phyloP scores from a whole-genome alignment of 2,888 invertebrate genomes.

The Candidula unifasciata region DNA sequence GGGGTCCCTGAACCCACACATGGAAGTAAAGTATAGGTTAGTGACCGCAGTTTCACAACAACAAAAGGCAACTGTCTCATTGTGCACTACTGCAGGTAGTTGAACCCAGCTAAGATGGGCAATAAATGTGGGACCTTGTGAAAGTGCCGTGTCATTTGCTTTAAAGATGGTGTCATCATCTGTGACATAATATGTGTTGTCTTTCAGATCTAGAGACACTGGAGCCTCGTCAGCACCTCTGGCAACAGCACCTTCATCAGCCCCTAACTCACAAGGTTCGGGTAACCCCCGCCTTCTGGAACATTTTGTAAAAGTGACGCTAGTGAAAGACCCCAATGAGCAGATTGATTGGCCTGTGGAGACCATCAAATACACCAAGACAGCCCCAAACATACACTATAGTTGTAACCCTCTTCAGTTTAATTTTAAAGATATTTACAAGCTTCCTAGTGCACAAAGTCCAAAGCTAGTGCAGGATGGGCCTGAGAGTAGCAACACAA shows the following conservation, averaged over 20 bases:
- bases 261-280: neutral
- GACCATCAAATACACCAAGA: slow-evolving; percentile 72
- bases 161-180: too few species aligned
- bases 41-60: too few species aligned
- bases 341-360: slow-evolving; percentile 75
- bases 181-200: too few species aligned
- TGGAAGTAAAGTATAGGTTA: too few species aligned
- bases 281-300: slow-evolving; percentile 55
- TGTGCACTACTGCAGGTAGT: too few species aligned
- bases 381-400: slow-evolving; percentile 67
- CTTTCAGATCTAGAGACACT: slow-evolving; percentile 15
- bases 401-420: slow-evolving; percentile 76
- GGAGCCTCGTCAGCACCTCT: neutral
- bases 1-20: too few species aligned
- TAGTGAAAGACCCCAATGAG: slow-evolving; percentile 68
- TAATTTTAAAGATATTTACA: slow-evolving; percentile 66
- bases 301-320: slow-evolving; percentile 66
- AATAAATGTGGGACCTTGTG: too few species aligned
- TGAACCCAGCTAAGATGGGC: too few species aligned
- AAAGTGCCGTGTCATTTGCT: too few species aligned
- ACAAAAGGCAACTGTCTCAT: too few species aligned
- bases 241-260: neutral
- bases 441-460: slow-evolving; percentile 13
- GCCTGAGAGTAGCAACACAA: neutral
- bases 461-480: slow-evolving; percentile 3